A percentile compares a stretch with the other conserved stretches of the same genome.
Evolutionary conservation across 2,888 invertebrate species (phyloP).

Genomic region (Bugula neritina): DNA sequence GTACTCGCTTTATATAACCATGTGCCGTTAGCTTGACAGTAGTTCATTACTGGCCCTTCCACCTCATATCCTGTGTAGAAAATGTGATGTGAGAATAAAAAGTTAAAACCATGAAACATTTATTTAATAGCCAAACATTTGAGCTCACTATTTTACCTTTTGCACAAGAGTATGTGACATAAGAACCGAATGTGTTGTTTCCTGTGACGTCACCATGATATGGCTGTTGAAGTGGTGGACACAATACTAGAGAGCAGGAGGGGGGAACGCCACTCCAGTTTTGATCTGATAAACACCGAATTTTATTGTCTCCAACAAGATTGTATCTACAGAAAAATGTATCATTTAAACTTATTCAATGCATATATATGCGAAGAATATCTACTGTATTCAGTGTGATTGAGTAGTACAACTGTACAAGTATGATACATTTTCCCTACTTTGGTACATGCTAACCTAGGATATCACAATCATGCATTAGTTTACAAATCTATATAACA

Average conservation of each 20-base stretch:
- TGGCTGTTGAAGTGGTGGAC: background rate
- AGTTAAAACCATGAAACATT: no score
- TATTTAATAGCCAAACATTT: no score
- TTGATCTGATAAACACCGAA: background rate
- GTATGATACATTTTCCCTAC: no score
- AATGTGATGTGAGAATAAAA: background rate
- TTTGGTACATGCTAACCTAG: no score
- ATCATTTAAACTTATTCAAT: no score
- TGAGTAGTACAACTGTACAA: no score
- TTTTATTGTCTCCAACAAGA: background rate
- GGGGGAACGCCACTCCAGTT: background rate
- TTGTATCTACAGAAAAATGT: background rate
- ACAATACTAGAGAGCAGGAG: background rate
- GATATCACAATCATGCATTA: no score
- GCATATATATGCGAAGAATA: no score
- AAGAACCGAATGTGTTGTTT: background rate
- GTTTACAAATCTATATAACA: no score
- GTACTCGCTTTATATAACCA: background rate
- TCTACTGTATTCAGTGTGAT: no score
- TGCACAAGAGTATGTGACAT: background rate
- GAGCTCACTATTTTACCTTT: constrained; percentile 4
- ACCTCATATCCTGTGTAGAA: constrained; percentile 3
- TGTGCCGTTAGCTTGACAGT: constrained; percentile 18
- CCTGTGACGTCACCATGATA: background rate
- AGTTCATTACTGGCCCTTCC: background rate